Percentiles rank a stretch among this genome's conserved stretches.
phyloP scores from a whole-genome alignment of 2,888 invertebrate genomes.

The Melanargia galathea region DNA sequence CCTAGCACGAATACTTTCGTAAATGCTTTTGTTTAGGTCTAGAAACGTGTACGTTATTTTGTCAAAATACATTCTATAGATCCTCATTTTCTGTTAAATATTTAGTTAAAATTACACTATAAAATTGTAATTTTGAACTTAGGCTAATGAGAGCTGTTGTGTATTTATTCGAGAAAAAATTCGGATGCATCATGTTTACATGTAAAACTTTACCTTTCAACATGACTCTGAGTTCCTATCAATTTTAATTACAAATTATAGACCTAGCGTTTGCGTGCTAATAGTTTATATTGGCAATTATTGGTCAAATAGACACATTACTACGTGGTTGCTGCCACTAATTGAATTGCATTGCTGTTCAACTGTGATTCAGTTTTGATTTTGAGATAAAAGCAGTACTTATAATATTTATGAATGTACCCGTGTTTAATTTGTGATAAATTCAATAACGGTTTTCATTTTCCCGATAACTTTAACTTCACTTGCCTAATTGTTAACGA shows the following conservation, averaged over 20 bases:
- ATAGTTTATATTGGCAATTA: constrained; percentile 12
- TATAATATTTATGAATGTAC: too few relatives aligned
- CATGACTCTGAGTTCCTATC: neutral
- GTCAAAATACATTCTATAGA: neutral
- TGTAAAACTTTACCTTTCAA: too few relatives aligned
- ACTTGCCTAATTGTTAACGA: neutral
- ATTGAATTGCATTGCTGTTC: constrained; percentile 11
- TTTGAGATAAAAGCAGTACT: neutral
- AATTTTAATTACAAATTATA: constrained; percentile 6
- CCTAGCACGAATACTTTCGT: constrained; percentile 34
- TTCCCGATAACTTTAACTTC: neutral
- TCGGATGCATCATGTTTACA: too few relatives aligned
- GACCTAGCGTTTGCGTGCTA: neutral
- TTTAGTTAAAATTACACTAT: too few relatives aligned
- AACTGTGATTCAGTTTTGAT: neutral
- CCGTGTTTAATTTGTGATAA: neutral
- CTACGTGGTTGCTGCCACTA: neutral
- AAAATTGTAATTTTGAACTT: too few relatives aligned
- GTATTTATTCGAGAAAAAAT: too few relatives aligned
- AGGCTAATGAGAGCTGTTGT: too few relatives aligned
- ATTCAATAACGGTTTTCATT: neutral
- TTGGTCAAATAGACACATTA: constrained; percentile 5
- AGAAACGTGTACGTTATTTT: constrained; percentile 15
- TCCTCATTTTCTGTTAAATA: neutral
- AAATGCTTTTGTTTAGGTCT: constrained; percentile 24